These are phyloP conservation scores for Nerophis ophidion DNA, from an alignment of 2,113 vertebrate genomes.

Conservation along the genomic window DNA sequence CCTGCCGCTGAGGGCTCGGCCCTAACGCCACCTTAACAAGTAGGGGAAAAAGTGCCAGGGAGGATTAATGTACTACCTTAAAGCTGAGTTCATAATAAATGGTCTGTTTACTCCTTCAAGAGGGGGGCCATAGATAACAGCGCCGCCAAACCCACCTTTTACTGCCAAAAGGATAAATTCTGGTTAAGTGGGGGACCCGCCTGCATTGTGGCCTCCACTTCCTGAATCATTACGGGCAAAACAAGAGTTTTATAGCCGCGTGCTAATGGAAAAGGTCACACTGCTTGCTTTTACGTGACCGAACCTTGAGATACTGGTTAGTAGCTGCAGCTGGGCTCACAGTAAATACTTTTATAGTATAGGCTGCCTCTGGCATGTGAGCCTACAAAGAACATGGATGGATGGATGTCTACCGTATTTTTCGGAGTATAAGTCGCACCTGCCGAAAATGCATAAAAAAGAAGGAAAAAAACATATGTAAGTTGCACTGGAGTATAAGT, in stretches of 20 bases:
- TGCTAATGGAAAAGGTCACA: slow-evolving; percentile 69
- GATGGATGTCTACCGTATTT: not conserved
- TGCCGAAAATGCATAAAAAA: too few species aligned
- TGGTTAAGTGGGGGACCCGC: slow-evolving; percentile 78
- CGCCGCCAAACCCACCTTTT: slow-evolving; percentile 73
- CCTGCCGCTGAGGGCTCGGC: slow-evolving; percentile 69
- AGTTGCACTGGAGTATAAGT: too few species aligned
- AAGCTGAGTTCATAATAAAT: slow-evolving; percentile 85
- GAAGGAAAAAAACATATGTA: too few species aligned
- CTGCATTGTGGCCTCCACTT: slow-evolving; percentile 68
- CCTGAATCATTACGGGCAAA: slow-evolving; percentile 73
- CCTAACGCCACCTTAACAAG: slow-evolving; percentile 73
- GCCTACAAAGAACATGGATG: not conserved
- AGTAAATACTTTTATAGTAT: not conserved
- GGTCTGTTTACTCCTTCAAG: slow-evolving; percentile 80
- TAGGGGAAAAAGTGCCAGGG: slow-evolving; percentile 74
- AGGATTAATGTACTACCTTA: slow-evolving; percentile 82
- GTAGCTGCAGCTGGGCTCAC: not conserved
- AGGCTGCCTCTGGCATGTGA: not conserved
- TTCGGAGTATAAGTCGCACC: too few species aligned
- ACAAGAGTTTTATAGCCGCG: slow-evolving; percentile 69
- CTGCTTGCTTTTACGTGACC: slow-evolving; percentile 39
- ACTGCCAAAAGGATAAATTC: slow-evolving; percentile 81
- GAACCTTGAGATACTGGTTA: slow-evolving; percentile 24
- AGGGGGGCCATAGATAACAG: slow-evolving; percentile 79